These are phyloP conservation scores for Galaxias olidus DNA, from an alignment of 2,797 vertebrate species.

Conservation along the genomic window DNA sequence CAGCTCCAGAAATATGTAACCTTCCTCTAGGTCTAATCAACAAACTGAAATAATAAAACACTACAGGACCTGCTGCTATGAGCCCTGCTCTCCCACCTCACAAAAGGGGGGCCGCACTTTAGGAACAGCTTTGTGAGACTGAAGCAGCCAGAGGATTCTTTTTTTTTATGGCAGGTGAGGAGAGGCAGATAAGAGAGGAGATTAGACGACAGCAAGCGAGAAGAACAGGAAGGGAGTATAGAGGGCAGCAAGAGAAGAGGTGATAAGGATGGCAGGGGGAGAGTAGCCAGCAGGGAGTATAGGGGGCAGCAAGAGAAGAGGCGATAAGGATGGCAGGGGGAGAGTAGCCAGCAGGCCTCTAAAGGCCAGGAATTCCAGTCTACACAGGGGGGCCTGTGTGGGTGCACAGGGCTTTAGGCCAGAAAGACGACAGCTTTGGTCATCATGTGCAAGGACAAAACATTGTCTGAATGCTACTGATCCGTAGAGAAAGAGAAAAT, in stretches of 20 bases:
- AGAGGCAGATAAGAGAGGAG: conserved; percentile 20
- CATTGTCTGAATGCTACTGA: conserved; percentile 12
- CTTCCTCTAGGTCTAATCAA: conserved; percentile 57
- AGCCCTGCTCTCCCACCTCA: neutral
- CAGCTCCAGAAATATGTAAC: conserved; percentile 61
- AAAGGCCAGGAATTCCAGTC: neutral
- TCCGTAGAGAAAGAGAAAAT: neutral
- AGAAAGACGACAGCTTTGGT: conserved; percentile 22
- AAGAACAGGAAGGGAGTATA: conserved; percentile 1
- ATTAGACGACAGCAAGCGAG: conserved; percentile 3
- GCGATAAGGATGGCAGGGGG: neutral
- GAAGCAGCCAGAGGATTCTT: conserved; percentile 59
- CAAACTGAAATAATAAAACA: conserved; percentile 43
- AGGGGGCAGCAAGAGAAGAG: neutral
- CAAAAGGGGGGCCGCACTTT: conserved; percentile 35
- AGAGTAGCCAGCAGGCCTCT: neutral
- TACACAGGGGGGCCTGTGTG: neutral
- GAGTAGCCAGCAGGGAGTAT: neutral
- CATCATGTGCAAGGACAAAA: conserved; percentile 10
- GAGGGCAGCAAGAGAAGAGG: neutral
- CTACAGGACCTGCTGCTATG: conserved; percentile 19
- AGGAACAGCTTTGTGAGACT: conserved; percentile 50
- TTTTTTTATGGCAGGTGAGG: conserved; percentile 43
- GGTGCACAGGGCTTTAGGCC: neutral
- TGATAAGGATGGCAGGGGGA: conserved; percentile 8